These are phyloP conservation scores for Hydrochoerus hydrochaeris DNA, from an alignment of 2,113 vertebrate genomes.

Conservation along the genomic window DNA sequence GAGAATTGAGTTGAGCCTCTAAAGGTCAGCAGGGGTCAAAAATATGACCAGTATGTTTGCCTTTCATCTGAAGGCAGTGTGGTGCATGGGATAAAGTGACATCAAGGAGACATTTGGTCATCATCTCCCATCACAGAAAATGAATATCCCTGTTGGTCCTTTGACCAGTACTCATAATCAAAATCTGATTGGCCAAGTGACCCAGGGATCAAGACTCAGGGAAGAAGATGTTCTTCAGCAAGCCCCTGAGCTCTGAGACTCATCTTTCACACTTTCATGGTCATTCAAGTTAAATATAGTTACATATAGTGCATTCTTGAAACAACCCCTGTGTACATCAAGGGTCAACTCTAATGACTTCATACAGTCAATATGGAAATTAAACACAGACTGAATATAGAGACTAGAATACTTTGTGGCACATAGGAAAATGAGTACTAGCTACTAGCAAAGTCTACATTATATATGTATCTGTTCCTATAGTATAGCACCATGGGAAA, in stretches of 20 bases:
- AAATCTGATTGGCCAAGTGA: background rate
- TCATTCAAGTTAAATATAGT: too few relatives aligned
- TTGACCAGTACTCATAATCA: background rate
- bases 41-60: background rate
- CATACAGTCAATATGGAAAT: background rate
- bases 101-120: too few relatives aligned
- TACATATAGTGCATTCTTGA: too few relatives aligned
- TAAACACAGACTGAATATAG: background rate
- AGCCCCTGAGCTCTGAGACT: background rate
- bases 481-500: background rate
- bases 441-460: background rate
- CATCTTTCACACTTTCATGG: background rate
- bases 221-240: background rate
- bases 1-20: background rate
- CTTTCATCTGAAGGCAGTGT: background rate
- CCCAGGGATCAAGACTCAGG: background rate
- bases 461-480: background rate
- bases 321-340: background rate
- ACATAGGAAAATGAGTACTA: background rate
- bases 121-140: background rate
- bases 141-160: background rate
- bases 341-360: background rate
- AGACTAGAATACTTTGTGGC: background rate
- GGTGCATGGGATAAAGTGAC: fast-evolving
- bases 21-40: background rate